A percentile compares a stretch with the other conserved stretches of the same genome.
These are phyloP conservation scores for Elanus axillaris DNA, from an alignment of 2,113 vertebrate genomes.

Conservation along the genomic window DNA sequence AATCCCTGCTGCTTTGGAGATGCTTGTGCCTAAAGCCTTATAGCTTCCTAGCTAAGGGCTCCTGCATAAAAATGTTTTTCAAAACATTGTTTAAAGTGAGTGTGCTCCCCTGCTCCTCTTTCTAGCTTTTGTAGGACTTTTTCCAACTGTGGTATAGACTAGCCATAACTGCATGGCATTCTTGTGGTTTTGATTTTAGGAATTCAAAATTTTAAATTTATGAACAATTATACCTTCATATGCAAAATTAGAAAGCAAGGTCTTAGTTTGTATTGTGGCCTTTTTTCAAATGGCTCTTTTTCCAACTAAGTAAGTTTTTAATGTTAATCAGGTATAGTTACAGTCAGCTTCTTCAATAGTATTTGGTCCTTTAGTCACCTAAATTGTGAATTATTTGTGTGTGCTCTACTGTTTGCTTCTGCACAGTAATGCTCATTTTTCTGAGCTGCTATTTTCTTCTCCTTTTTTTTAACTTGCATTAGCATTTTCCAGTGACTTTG, in stretches of 20 bases:
- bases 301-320: not conserved
- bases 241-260: not conserved
- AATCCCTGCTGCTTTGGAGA: not conserved
- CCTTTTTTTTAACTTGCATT: not conserved
- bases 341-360: not conserved
- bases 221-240: not conserved
- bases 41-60: not conserved
- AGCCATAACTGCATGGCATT: fast-evolving
- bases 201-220: not conserved
- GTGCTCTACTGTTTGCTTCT: not conserved
- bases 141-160: not conserved
- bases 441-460: not conserved
- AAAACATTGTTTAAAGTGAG: not conserved
- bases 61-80: not conserved
- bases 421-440: not conserved
- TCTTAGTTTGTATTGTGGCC: not conserved
- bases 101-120: not conserved
- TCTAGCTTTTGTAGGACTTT: not conserved
- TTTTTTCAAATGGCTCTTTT: not conserved
- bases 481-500: not conserved
- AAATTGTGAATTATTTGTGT: not conserved
- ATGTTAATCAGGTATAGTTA: not conserved
- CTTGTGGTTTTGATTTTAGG: not conserved
- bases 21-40: not conserved
- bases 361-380: not conserved